phyloP scores from a whole-genome alignment of 2,113 vertebrate species.

The Gymnarchus niloticus region DNA sequence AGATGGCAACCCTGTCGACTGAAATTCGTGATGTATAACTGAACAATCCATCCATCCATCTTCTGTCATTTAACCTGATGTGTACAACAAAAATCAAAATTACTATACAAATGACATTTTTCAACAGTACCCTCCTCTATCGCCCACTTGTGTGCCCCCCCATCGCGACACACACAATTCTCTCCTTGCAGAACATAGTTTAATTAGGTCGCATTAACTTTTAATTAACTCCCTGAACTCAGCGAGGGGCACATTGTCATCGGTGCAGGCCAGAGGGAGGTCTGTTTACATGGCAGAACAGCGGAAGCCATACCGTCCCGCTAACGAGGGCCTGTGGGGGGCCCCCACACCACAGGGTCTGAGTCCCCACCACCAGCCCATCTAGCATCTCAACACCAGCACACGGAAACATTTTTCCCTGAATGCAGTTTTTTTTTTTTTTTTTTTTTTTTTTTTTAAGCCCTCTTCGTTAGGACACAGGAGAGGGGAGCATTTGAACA shows the following conservation, averaged over 20 bases:
- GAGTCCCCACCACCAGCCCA: not conserved
- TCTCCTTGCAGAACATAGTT: conserved; percentile 37
- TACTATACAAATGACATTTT: not conserved
- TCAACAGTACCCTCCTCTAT: not conserved
- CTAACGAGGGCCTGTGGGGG: not conserved
- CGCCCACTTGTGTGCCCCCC: not conserved
- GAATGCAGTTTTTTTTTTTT: no score
- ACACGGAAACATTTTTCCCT: no score
- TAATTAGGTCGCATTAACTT: conserved; percentile 52
- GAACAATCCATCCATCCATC: not conserved
- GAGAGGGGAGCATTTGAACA: no score
- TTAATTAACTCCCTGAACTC: conserved; percentile 43
- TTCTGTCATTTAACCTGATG: not conserved
- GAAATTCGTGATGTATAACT: not conserved
- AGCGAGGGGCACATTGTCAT: conserved; percentile 19
- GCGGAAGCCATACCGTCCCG: no score
- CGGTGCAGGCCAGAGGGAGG: conserved; percentile 41
- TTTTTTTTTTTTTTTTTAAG: no score
- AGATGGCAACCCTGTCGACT: not conserved
- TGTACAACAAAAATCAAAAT: not conserved
- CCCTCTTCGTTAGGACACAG: not conserved
- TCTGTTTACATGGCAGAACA: conserved; percentile 30
- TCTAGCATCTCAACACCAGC: no score
- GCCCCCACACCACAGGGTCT: not conserved
- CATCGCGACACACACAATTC: conserved; percentile 7